These are phyloP conservation scores for Zygaena filipendulae DNA, from an alignment of 2,888 invertebrate genomes.

Conservation along the genomic window DNA sequence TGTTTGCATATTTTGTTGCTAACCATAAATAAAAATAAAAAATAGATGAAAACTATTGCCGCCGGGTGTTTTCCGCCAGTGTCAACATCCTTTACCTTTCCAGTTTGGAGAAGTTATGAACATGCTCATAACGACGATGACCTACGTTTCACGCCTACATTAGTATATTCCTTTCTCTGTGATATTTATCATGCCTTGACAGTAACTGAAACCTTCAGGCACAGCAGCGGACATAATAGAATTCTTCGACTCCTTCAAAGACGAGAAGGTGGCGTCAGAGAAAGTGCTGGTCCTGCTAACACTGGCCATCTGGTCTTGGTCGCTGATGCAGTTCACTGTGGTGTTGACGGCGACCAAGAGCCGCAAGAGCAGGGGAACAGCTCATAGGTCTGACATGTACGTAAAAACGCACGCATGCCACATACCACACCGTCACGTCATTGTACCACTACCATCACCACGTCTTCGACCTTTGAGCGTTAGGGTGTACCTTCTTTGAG, in stretches of 20 bases:
- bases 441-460: constrained; percentile 3
- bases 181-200: too few species aligned
- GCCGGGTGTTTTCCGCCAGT: too few species aligned
- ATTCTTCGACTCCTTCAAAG: constrained; percentile 96
- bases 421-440: too few species aligned
- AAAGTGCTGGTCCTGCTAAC: constrained; percentile 85
- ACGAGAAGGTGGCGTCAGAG: constrained; percentile 82
- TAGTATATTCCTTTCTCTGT: too few species aligned
- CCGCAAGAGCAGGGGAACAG: constrained; percentile 76
- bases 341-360: constrained; percentile 91
- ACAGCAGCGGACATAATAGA: constrained; percentile 97
- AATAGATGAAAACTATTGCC: too few species aligned
- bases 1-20: too few species aligned
- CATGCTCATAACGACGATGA: too few species aligned
- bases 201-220: too few species aligned
- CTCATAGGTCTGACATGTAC: constrained; percentile 67
- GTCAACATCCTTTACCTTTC: too few species aligned
- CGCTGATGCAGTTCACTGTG: constrained; percentile 92
- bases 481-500: not conserved
- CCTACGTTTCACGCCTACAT: too few species aligned
- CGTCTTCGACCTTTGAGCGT: constrained; percentile 1
- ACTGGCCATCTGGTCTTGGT: constrained; percentile 93
- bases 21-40: too few species aligned
- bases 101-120: too few species aligned
- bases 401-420: constrained; percentile 25